Base-by-base conservation (phyloP, 2,888 invertebrate species). In the Macaria liturata region DNA sequence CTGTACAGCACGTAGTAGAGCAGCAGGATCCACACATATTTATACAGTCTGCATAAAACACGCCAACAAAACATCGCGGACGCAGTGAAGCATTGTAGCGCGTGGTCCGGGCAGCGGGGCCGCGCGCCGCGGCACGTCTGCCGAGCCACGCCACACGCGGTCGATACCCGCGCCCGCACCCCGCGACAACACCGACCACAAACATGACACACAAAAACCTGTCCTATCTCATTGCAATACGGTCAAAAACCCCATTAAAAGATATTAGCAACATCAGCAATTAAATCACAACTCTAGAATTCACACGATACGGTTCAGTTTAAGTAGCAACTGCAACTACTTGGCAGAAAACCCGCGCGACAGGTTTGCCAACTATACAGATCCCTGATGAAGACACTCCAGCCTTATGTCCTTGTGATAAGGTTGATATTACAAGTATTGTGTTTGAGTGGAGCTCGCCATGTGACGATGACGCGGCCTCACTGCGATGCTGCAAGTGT, bases 1-100 rank as follows among this genome's bases (percentile, higher is more conserved):
- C 78, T 40, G 69, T 81, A 82, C 1, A 78, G 4, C 32, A 69
- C 63, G 51, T 75, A 54, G 66, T 84, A 85, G n/a, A 75, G 59
- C 6, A 78, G 48, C 54, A 80, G 59, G 37, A 78, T 55, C 49
- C 74, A 63, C 59, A 80, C 63, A 52, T 70, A 65, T 69, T 77
- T 83, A 64, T 78, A 77, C 42, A 78, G 57, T 72, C 75, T 81
- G 56, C 77, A 73, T 57, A 80, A 66, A 65, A 75, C 75, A 51
- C 83, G 81, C 42, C 42, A 42, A 73, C 80, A 76, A 60, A 74
- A 80, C 80, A 84, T 84, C 67, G 71, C 78, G 75, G 61, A 54
- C 47, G 66, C 62, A 67, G 68, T 49, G 64, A 65, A 65, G 60
- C 67, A 68, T 65, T 59, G 57, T 49, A 54, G 62, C 62, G 64